A percentile compares a stretch with the other conserved stretches of the same genome.
Conservation (phyloP, 64 coral and sea anemone genomes). For the Porites australiensis region DNA sequence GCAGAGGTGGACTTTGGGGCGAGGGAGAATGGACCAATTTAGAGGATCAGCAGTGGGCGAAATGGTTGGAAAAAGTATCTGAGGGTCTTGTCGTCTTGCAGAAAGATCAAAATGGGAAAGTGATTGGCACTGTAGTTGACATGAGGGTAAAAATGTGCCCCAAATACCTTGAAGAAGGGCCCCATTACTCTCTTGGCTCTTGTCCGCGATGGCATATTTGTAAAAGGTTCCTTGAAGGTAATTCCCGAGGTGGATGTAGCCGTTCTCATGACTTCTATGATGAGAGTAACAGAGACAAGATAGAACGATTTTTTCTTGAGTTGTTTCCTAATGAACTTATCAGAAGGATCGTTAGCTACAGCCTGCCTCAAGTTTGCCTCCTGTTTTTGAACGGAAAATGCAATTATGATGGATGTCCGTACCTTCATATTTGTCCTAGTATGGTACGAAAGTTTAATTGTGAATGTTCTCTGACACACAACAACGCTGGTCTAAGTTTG, state of each 20-base stretch:
- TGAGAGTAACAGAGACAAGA: background rate
- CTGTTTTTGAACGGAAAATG: background rate
- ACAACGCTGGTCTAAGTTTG: background rate
- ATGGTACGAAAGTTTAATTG: background rate
- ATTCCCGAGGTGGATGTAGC: background rate
- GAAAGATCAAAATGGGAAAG: background rate
- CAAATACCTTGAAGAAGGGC: background rate
- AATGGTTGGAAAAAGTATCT: background rate
- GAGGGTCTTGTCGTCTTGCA: background rate
- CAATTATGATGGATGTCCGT: background rate
- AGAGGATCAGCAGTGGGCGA: background rate
- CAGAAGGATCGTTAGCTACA: background rate
- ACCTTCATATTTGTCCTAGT: background rate
- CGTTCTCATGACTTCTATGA: background rate
- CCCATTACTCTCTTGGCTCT: too few relatives aligned
- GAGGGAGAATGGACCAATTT: too few relatives aligned
- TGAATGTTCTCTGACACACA: background rate
- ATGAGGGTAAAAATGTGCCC: background rate
- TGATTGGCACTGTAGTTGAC: background rate
- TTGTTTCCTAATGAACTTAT: background rate
- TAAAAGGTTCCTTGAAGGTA: background rate
- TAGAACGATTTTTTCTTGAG: background rate
- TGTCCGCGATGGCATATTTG: constrained; percentile 6
- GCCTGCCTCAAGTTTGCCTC: background rate
- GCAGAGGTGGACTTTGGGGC: too few relatives aligned